Conservation (phyloP, 2,113 vertebrate species). For the Terrapene triunguis region DNA sequence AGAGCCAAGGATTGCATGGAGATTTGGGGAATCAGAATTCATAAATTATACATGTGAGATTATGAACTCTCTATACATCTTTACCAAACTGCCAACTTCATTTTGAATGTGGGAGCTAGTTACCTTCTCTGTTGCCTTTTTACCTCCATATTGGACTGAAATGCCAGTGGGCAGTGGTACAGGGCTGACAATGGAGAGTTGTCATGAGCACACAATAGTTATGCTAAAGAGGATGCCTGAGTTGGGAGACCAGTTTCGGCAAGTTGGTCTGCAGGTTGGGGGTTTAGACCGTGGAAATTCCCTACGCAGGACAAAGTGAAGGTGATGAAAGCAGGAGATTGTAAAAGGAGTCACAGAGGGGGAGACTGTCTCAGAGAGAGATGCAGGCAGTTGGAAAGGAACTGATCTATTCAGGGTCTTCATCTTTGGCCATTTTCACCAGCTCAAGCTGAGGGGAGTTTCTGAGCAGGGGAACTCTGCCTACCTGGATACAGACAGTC, state of each 20-base stretch:
- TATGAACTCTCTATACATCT: neutral
- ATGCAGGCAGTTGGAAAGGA: neutral
- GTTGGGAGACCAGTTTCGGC: no score
- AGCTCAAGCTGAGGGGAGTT: neutral
- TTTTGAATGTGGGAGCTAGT: neutral
- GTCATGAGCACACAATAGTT: neutral
- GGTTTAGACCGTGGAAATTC: neutral
- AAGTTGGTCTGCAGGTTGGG: no score
- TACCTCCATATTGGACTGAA: neutral
- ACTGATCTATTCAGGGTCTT: neutral
- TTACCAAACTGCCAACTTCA: neutral
- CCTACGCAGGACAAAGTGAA: neutral
- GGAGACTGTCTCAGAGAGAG: neutral
- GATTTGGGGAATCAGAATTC: neutral
- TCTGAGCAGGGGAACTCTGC: neutral
- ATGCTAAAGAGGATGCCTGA: neutral
- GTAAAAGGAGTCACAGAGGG: no score
- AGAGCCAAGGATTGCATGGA: neutral
- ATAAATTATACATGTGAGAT: neutral
- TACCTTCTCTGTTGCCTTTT: neutral
- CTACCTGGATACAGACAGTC: neutral
- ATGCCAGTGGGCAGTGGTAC: neutral
- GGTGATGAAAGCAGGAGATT: neutral
- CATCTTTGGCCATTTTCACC: neutral
- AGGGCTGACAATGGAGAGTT: neutral